Evolutionary conservation across 2,797 vertebrate genomes (phyloP).

Genomic region (Enteromius trimaculatus): DNA sequence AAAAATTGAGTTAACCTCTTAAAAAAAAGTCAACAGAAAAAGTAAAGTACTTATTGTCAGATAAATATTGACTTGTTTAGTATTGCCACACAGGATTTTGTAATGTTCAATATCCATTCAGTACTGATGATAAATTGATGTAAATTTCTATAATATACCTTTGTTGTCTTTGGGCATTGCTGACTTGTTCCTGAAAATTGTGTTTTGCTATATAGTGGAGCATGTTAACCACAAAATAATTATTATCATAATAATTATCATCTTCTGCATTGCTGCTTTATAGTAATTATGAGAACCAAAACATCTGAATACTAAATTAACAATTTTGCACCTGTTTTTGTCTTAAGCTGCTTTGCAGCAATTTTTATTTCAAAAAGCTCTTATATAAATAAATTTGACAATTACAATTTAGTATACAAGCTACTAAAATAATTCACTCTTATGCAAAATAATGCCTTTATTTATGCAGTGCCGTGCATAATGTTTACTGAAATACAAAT

Average conservation of each 20-base stretch:
- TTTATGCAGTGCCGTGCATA: neutral
- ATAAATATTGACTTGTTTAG: neutral
- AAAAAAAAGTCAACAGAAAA: neutral
- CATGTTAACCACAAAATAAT: neutral
- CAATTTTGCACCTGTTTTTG: too few relatives aligned
- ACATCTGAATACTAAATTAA: neutral
- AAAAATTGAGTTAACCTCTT: neutral
- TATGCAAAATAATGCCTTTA: neutral
- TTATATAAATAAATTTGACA: neutral
- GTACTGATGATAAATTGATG: neutral
- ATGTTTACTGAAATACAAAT: neutral
- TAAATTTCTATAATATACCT: neutral
- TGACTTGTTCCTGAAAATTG: neutral
- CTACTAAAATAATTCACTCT: neutral
- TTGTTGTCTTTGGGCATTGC: neutral
- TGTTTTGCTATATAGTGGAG: neutral
- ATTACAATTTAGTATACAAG: neutral
- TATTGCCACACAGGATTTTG: conserved; percentile 1
- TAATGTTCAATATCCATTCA: neutral
- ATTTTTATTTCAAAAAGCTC: neutral
- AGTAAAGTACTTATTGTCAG: neutral
- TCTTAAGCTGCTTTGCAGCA: neutral
- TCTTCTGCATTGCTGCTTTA: neutral
- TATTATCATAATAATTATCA: neutral
- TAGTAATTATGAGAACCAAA: neutral